Percentiles rank a stretch among this genome's conserved stretches.
These are phyloP conservation scores for Xenopus borealis DNA, from an alignment of 2,113 vertebrate genomes.

Conservation along the genomic window DNA sequence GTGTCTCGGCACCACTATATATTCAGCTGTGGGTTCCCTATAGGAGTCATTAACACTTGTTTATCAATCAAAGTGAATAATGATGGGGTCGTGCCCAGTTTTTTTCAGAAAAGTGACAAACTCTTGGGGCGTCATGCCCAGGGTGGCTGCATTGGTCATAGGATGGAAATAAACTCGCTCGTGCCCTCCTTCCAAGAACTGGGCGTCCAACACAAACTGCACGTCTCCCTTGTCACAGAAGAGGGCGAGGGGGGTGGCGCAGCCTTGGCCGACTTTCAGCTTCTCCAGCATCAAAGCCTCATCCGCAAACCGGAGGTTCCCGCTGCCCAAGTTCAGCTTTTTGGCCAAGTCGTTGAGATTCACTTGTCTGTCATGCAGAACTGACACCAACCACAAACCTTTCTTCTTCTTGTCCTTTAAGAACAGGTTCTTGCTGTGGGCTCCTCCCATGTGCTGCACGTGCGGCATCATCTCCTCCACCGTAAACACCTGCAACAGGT, in stretches of 20 bases:
- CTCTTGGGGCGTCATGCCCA: conserved; percentile 79
- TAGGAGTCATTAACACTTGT: not conserved
- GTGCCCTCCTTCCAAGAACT: conserved; percentile 74
- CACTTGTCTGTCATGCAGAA: conserved; percentile 79
- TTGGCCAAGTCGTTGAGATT: conserved; percentile 87
- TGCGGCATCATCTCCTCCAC: conserved; percentile 96
- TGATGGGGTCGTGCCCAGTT: conserved; percentile 81
- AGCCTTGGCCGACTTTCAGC: conserved; percentile 82
- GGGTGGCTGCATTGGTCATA: conserved; percentile 85
- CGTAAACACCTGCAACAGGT: conserved; percentile 79
- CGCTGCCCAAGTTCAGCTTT: conserved; percentile 79
- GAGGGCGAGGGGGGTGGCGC: conserved; percentile 80
- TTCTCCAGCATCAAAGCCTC: conserved; percentile 84
- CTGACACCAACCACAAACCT: conserved; percentile 79
- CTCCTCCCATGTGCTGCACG: conserved; percentile 76
- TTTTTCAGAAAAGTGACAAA: conserved; percentile 80
- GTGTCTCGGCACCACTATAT: too few species aligned
- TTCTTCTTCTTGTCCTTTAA: conserved; percentile 96
- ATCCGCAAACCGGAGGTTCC: conserved; percentile 87
- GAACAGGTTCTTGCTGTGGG: conserved; percentile 88
- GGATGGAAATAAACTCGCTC: conserved; percentile 85
- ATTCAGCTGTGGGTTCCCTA: too few species aligned
- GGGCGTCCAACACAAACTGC: conserved; percentile 78
- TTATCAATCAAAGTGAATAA: conserved; percentile 60
- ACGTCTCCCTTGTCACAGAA: conserved; percentile 79